Conservation (phyloP, 1,140 invertebrate genomes). For the Drosophila varians region DNA sequence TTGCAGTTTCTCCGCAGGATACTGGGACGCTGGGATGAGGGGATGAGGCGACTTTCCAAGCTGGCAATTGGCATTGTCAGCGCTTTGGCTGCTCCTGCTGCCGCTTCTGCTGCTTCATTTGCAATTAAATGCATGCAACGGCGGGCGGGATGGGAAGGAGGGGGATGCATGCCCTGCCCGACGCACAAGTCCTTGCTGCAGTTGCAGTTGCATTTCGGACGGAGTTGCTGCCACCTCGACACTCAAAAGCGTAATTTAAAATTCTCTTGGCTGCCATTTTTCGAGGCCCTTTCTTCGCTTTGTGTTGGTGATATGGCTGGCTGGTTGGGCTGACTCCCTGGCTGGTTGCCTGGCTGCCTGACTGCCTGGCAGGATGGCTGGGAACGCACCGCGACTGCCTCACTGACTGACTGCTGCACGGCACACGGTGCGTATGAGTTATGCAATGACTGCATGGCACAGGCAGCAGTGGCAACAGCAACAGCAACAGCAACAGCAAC, state of each 20-base stretch:
- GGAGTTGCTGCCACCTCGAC: slow-evolving; percentile 42
- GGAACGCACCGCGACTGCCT: slow-evolving; percentile 32
- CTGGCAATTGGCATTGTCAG: slow-evolving; percentile 66
- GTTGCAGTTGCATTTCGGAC: slow-evolving; percentile 67
- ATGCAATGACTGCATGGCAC: slow-evolving; percentile 67
- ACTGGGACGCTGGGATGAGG: neutral
- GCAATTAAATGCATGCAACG: slow-evolving; percentile 78
- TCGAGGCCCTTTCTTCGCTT: slow-evolving; percentile 64
- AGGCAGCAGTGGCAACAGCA: slow-evolving; percentile 7
- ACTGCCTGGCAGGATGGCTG: slow-evolving; percentile 28
- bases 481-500: slow-evolving; percentile 20
- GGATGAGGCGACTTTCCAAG: slow-evolving; percentile 17
- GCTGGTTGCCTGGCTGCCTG: slow-evolving; percentile 30
- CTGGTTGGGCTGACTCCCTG: slow-evolving; percentile 14
- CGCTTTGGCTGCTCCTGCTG: slow-evolving; percentile 35
- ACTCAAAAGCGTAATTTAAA: slow-evolving; percentile 81
- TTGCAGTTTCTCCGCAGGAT: slow-evolving; percentile 38
- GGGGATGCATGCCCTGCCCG: slow-evolving; percentile 1
- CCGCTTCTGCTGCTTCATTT: slow-evolving; percentile 65
- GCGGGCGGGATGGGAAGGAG: slow-evolving; percentile 7
- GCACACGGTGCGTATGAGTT: slow-evolving; percentile 79
- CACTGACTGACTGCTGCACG: slow-evolving; percentile 39
- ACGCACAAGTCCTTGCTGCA: neutral
- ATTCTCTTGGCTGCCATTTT: slow-evolving; percentile 79
- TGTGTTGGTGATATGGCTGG: slow-evolving; percentile 65